phyloP scores from a whole-genome alignment of 1,140 invertebrate genomes.

The Ooceraea biroi region DNA sequence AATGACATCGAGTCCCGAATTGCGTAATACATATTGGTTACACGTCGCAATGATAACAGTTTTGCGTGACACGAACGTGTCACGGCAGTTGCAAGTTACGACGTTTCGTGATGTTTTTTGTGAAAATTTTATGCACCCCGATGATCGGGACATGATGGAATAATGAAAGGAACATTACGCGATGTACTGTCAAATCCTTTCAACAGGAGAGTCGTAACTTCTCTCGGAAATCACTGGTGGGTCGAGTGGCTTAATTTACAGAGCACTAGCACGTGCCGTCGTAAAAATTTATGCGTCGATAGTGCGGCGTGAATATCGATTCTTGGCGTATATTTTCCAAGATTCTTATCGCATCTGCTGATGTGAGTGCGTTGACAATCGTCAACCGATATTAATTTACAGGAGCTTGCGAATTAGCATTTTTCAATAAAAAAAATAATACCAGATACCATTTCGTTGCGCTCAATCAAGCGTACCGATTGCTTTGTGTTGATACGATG shows the following conservation, averaged over 20 bases:
- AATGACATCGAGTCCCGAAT: too few species aligned
- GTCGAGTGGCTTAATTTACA: slow-evolving; percentile 16
- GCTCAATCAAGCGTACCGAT: background rate
- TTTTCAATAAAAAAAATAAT: background rate
- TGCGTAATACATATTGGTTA: background rate
- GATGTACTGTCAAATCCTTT: background rate
- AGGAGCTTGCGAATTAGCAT: background rate
- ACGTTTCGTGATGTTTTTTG: background rate
- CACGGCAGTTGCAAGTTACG: background rate
- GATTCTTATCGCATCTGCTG: background rate
- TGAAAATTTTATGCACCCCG: background rate
- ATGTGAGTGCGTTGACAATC: background rate
- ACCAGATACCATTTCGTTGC: background rate
- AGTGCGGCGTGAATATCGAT: slow-evolving; percentile 46
- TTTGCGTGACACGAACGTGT: background rate
- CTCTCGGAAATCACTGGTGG: slow-evolving; percentile 18
- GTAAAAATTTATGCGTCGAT: slow-evolving; percentile 43
- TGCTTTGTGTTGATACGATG: slow-evolving; percentile 15
- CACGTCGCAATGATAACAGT: background rate
- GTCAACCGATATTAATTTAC: background rate
- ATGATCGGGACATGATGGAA: background rate
- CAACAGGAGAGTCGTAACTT: background rate
- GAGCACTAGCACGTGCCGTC: slow-evolving; percentile 1
- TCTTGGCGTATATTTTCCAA: background rate
- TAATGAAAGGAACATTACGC: background rate